These are phyloP conservation scores for Meloidogyne hapla DNA, from an alignment of 1,140 invertebrate genomes.

Conservation along the genomic window DNA sequence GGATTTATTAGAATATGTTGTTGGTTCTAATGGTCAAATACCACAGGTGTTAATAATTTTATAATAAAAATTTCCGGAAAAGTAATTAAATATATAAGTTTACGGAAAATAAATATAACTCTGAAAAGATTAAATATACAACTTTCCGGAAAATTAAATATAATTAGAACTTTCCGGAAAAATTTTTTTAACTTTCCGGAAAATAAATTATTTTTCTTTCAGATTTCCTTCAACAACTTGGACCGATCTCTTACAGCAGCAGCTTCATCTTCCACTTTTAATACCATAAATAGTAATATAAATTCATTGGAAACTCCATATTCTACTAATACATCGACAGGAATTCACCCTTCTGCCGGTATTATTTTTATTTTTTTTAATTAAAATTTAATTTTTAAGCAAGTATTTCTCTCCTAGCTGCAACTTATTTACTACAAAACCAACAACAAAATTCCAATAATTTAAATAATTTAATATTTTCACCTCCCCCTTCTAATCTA, in stretches of 20 bases:
- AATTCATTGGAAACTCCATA: background rate
- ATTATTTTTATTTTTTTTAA: background rate
- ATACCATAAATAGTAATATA: background rate
- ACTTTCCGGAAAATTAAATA: too few relatives aligned
- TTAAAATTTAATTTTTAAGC: background rate
- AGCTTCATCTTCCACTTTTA: too few relatives aligned
- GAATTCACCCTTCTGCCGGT: background rate
- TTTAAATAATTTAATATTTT: background rate
- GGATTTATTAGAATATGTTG: constrained; percentile 34
- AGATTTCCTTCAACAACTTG: too few relatives aligned
- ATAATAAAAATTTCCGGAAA: background rate
- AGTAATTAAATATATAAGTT: too few relatives aligned
- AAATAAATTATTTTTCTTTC: too few relatives aligned
- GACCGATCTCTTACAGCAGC: too few relatives aligned
- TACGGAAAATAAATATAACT: too few relatives aligned
- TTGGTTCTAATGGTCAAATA: background rate
- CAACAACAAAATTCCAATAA: background rate
- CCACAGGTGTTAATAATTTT: background rate
- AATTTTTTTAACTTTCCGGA: too few relatives aligned
- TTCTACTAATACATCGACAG: background rate
- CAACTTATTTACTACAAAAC: background rate
- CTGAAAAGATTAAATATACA: too few relatives aligned
- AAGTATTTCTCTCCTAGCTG: background rate
- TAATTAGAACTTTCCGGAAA: too few relatives aligned
- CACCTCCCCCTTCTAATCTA: background rate